Base-by-base conservation (phyloP, 2,888 invertebrate genomes). In the Unio pictorum region DNA sequence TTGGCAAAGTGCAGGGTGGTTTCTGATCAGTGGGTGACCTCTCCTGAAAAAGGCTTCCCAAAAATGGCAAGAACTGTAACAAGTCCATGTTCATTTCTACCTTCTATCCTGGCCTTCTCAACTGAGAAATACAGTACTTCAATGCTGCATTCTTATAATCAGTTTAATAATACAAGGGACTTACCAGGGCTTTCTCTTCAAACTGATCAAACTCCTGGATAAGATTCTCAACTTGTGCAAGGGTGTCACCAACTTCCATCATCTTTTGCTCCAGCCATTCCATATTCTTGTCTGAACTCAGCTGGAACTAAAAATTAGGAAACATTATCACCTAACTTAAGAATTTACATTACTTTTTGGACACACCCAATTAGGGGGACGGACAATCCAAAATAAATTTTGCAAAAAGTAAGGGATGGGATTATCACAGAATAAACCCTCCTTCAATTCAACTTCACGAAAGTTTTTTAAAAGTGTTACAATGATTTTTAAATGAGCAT, bases 221-320 rank as follows among this genome's bases (percentile, higher is more conserved):
- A 30, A 97, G 92, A 68, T 92, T 93, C 80, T 96, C 95, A 7
- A 96, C 95, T 82, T 95, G 93, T 64, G 91, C 92, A 57, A 95
- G 94, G n/a, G 95, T 95, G 89, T 97, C 97, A 7, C 96, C 96
- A 69, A 95, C 93, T 90, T 96, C 96, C 3, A 94, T 94, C 95
- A 96, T 95, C 61, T 75, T 75, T 59, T 86, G 86, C 69, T 91
- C 89, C 76, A 91, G 78, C 80, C 86, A 86, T 63, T 89, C 86
- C 79, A 91, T 85, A 75, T 90, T 90, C 65, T 86, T 83, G 58
- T 90, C 91, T 68, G 89, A 85, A 18, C 80, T 80, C 72, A 87
- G 87, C 88, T 91, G 91, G 61, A 90, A 85, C 91, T 91, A 85
- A 63, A 87, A 74, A 45, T 45, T 45, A 15, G 4, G 45, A 4